Evolutionary conservation across 2,797 vertebrate genomes (phyloP), one percentile per base, ranked within the genome.

Genomic region (Hippopotamyrus pictus): DNA sequence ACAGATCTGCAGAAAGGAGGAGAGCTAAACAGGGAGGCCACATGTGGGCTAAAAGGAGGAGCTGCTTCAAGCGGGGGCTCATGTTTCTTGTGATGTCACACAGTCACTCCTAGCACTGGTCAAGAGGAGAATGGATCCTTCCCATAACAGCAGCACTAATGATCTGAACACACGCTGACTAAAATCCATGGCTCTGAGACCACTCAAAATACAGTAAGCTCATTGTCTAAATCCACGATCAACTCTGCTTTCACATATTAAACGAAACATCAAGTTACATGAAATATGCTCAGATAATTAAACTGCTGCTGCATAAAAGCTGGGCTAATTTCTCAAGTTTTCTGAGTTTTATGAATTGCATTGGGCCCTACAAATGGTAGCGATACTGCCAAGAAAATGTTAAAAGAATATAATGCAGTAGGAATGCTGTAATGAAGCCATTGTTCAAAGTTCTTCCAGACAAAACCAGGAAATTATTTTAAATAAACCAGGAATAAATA

Each of bases 81-180:
- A 92, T 91, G 93, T 95, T 96, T 94, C 95, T 93, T 65, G 91
- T 96, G 95, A 95, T 94, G 94, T 96, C 95, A 96, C 90, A 88
- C 85, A 93, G 91, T 88, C 93, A 94, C 92, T 94, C 93, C 92
- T 92, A 92, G 90, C 93, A 89, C 86, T 90, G 90, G 86, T 90
- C 73, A 83, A 76, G 89, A 48, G 65, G 37, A 90, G 50, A 44
- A 19, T 73, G 86, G 25, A 19, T 53, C 82, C 84, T 37, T 91
- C 91, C 62, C 62, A 41, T 25, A 54, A 79, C 73, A 7, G 88
- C 50, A 51, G n/a, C 48, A 44, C 5, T 90, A 90, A 91, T 91
- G 46, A 90, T 91, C 90, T 5, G 88, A 53, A 57, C 65, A 76
- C 62, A 44, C 5, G 89, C 51, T 73, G 29, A 87, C 41, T 88